These are phyloP conservation scores for Haliaeetus leucogaster DNA, from an alignment of 2,113 vertebrate species.

Conservation along the genomic window DNA sequence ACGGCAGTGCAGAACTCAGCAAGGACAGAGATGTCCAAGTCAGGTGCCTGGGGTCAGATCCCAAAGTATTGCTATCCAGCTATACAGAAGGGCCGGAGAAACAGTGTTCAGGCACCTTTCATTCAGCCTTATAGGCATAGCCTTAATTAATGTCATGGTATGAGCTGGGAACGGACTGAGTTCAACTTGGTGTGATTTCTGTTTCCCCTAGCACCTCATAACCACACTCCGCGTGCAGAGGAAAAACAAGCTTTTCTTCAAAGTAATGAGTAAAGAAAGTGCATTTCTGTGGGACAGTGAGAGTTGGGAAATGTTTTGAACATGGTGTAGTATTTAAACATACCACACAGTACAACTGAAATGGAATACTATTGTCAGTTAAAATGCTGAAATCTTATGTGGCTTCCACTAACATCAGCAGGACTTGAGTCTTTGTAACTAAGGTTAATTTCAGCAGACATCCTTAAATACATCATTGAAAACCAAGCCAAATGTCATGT, in stretches of 20 bases:
- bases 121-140: neutral
- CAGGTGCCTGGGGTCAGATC: neutral
- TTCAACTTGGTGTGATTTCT: neutral
- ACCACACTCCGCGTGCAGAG: rapidly evolving
- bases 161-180: neutral
- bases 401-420: neutral
- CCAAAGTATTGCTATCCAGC: neutral
- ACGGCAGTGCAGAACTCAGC: neutral
- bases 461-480: neutral
- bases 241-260: neutral
- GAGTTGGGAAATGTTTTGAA: neutral
- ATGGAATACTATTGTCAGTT: neutral
- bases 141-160: neutral
- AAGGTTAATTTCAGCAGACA: neutral
- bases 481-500: neutral
- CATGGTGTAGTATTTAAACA: neutral
- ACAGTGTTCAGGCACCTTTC: neutral
- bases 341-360: neutral
- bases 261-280: neutral
- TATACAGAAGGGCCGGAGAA: neutral
- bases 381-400: neutral
- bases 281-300: neutral
- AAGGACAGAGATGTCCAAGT: neutral
- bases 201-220: neutral
- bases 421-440: neutral